Conservation (phyloP, 2,888 invertebrate genomes). For the Drosophila infuscata region DNA sequence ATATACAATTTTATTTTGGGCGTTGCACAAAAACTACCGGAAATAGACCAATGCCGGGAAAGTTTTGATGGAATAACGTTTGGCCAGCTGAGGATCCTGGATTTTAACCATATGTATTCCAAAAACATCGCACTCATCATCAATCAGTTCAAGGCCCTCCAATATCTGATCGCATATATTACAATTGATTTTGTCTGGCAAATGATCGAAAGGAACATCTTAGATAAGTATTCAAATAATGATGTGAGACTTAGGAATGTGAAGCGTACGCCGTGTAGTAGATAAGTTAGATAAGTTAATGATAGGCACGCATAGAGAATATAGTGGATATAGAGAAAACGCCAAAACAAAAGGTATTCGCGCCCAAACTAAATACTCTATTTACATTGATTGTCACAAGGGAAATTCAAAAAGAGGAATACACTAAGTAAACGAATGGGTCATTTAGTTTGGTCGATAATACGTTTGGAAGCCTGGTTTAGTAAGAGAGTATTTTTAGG, state of each 20-base stretch:
- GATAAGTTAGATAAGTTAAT: slow-evolving; percentile 43
- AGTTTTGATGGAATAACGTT: slow-evolving; percentile 96
- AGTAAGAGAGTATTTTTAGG: slow-evolving; percentile 45
- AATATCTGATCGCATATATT: slow-evolving; percentile 96
- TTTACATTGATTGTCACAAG: slow-evolving; percentile 20
- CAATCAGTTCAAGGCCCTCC: slow-evolving; percentile 94
- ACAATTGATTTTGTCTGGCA: slow-evolving; percentile 93
- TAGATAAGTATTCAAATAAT: not conserved
- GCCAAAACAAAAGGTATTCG: slow-evolving; percentile 83
- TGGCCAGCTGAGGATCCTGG: slow-evolving; percentile 95
- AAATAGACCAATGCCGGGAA: slow-evolving; percentile 97
- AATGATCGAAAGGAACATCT: not conserved
- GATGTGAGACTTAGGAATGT: not conserved
- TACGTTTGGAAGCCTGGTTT: slow-evolving; percentile 61
- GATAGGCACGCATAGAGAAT: slow-evolving; percentile 32
- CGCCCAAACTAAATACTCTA: slow-evolving; percentile 80
- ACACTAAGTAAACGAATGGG: not conserved
- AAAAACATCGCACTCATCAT: slow-evolving; percentile 96
- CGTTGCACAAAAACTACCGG: slow-evolving; percentile 86
- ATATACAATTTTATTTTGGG: not conserved
- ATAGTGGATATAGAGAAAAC: slow-evolving; percentile 70
- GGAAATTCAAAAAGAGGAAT: slow-evolving; percentile 1
- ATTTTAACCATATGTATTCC: slow-evolving; percentile 97
- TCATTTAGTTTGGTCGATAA: slow-evolving; percentile 80
- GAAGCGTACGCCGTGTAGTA: slow-evolving; percentile 37